Evolutionary conservation across 2,888 invertebrate species (phyloP), one percentile per base, ranked within the genome.

Genomic region (Lissocephala sabroskyi): DNA sequence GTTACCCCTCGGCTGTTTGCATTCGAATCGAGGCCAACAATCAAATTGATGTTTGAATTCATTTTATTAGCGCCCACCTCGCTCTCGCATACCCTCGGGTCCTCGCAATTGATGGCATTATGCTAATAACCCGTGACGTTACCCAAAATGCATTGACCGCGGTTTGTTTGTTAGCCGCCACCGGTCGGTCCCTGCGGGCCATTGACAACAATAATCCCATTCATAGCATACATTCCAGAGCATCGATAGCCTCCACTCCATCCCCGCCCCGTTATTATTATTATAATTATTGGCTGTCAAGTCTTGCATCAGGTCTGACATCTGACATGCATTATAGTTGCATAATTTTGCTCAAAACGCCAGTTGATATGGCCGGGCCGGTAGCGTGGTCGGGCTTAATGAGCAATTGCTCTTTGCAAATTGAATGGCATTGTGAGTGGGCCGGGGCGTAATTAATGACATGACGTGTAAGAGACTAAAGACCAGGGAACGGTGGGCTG

Each of bases 391-490:
- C 13, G 11, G 16, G 13, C 48, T 56, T 49, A 53, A 53, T 56
- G 49, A 53, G 39, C 56, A 50, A 56, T 56, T 41, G 47, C 18
- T 35, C 35, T 5, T 16, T 35, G 41, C 51, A 55, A 50, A 29
- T 30, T 17, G 28, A 46, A 46, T 41, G 45, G 16, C 35, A 13
- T 17, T 0, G 33, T 1, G 33, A 11, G 33, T 33, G 19, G 37
- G 1, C 3, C 33, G 47, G 55, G 52, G 41, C 18, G 36, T 55
- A 71, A 71, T 66, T 65, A 56, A 65, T 51, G 59, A 59, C 49
- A 45, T 29, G 47, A 36, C 33, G 43, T 35, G 32, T 43, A n/a
- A 30, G 13, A 29, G 10, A 11, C 18, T 3, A 36, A 10, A 9
- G 14, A 6, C 11, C 52, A 60, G 50, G n/a, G n/a, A n/a, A n/a